Percentiles rank a stretch among this genome's conserved stretches.
Evolutionary conservation across 2,888 invertebrate species (phyloP).

Genomic region (Hirudinaria manillensis): DNA sequence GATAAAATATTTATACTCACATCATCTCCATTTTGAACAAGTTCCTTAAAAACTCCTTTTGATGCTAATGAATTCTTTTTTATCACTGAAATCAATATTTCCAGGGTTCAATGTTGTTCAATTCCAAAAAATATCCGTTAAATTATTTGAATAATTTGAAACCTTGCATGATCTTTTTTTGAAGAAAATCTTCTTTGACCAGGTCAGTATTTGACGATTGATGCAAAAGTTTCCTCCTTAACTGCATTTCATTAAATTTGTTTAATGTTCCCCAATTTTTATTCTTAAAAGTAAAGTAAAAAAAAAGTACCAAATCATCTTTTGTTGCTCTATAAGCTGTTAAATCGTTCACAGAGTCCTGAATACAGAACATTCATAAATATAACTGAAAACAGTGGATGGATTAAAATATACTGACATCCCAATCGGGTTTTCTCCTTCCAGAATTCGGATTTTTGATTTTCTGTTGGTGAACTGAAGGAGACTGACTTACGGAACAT

Average conservation of each 20-base stretch:
- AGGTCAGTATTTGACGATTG: slow-evolving; percentile 3
- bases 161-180: slow-evolving; percentile 2
- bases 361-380: background rate
- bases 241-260: background rate
- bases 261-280: background rate
- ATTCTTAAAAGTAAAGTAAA: background rate
- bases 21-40: no score
- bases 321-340: background rate
- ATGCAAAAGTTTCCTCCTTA: slow-evolving; percentile 4
- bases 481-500: background rate
- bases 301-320: slow-evolving; percentile 5
- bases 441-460: background rate
- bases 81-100: no score
- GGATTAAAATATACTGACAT: background rate
- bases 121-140: no score
- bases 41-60: no score
- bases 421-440: background rate
- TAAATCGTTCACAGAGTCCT: slow-evolving; percentile 3
- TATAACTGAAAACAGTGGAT: background rate
- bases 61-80: no score
- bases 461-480: background rate
- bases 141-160: background rate
- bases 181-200: background rate
- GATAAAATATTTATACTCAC: no score
- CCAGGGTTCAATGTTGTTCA: no score